A percentile compares a stretch with the other conserved stretches of the same genome.
phyloP scores from a whole-genome alignment of 2,113 vertebrate genomes.

The Cephalopholis sonnerati region DNA sequence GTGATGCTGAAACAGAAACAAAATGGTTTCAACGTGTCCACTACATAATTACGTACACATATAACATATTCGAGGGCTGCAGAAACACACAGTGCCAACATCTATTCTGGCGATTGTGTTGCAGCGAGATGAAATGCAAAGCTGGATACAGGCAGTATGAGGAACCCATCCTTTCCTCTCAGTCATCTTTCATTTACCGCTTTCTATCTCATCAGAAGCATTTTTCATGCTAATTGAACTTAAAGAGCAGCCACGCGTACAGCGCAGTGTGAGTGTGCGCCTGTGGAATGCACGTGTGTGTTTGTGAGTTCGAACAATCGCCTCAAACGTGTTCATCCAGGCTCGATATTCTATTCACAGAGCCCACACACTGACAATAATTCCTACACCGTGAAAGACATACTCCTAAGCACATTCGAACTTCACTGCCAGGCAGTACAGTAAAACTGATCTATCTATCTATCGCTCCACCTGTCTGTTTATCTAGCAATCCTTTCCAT shows the following conservation, averaged over 20 bases:
- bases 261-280: constrained; percentile 21
- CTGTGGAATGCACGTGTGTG: constrained; percentile 18
- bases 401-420: constrained; percentile 63
- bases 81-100: no score
- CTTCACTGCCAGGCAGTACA: constrained; percentile 58
- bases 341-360: constrained; percentile 68
- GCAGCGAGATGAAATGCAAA: not conserved
- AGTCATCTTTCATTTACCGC: constrained; percentile 67
- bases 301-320: constrained; percentile 53
- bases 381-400: constrained; percentile 60
- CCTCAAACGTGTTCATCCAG: constrained; percentile 63
- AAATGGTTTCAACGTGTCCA: no score
- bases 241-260: constrained; percentile 74
- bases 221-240: constrained; percentile 85
- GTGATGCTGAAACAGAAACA: no score
- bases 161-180: constrained; percentile 34
- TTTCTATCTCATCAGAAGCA: constrained; percentile 76
- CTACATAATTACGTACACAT: no score
- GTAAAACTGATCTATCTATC: constrained; percentile 71
- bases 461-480: constrained; percentile 70
- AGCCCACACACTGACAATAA: constrained; percentile 59
- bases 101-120: no score
- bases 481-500: constrained; percentile 70
- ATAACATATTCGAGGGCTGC: no score
- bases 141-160: constrained; percentile 5